Conservation (phyloP, 2,113 vertebrate genomes). For the Bagarius yarrelli region DNA sequence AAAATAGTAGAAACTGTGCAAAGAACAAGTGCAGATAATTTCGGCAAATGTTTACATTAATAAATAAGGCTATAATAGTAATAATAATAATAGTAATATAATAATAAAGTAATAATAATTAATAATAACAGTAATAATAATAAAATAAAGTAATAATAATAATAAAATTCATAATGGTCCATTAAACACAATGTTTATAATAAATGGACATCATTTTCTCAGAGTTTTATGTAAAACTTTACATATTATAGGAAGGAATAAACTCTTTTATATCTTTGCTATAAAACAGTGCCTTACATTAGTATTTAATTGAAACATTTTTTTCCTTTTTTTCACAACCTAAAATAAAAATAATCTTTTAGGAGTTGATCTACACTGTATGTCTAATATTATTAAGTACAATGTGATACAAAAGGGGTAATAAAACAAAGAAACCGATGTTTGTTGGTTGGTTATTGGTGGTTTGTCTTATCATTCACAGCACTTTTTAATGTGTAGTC, state of each 20-base stretch:
- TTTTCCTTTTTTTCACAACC: background rate
- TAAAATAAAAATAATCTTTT: no score
- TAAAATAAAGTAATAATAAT: background rate
- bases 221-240: background rate
- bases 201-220: background rate
- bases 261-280: background rate
- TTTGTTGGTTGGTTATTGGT: no score
- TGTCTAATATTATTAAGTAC: background rate
- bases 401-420: background rate
- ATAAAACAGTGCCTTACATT: background rate
- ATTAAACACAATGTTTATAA: background rate
- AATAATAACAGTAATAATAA: background rate
- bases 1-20: no score
- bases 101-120: background rate
- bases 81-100: background rate
- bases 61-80: no score
- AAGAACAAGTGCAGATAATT: no score
- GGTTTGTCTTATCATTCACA: no score
- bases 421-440: background rate
- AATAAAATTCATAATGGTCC: background rate
- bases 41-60: no score
- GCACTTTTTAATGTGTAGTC: slow-evolving; percentile 35
- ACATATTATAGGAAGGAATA: background rate
- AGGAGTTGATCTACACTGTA: background rate
- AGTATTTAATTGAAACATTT: background rate